Base-by-base conservation (phyloP, 2,888 invertebrate species). In the Meganola albula region DNA sequence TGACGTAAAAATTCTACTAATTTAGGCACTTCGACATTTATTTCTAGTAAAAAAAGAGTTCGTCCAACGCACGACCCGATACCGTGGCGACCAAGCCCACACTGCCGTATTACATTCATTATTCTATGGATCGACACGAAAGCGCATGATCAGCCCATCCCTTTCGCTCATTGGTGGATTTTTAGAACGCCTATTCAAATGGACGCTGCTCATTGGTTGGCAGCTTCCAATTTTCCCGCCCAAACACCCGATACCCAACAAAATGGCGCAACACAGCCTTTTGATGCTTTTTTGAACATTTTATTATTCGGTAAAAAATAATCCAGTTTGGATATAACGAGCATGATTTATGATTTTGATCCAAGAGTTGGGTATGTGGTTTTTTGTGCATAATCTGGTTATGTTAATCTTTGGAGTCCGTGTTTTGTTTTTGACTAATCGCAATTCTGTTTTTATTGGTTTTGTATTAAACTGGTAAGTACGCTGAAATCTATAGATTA, bases 301-400 rank as follows among this genome's bases (percentile, higher is more conserved):
- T 84, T 78, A 63, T 78, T 74, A 63, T 78, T 74, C 63, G 67
- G 76, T 82, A 82, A 84, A 82, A 84, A 83, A 84, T 85, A 84
- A 84, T 83, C 84, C 80, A 74, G 84, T 84, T 80, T 70, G 72
- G 74, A 78, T 76, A 85, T 85, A 85, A 84, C 84, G 85, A 83
- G 80, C 75, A 83, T 84, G 85, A 85, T 85, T 85, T 85, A 85
- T 82, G 83, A 69, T 77, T 78, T 76, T 75, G 80, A 78, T 77
- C 77, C 73, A 71, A 67, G 69, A 48, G 36, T 31, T 36, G 24
- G 58, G 65, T 70, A 63, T 56, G 60, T 65, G 62, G 68, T 74
- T 68, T 71, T 63, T 50, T 37, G 32, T 36, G 24, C 48, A 48
- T 79, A 78, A 79, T 80, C 76, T 78, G 68, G 65, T 62, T 68